Conservation (phyloP, 2,888 invertebrate species). For the Lutraria lutraria region DNA sequence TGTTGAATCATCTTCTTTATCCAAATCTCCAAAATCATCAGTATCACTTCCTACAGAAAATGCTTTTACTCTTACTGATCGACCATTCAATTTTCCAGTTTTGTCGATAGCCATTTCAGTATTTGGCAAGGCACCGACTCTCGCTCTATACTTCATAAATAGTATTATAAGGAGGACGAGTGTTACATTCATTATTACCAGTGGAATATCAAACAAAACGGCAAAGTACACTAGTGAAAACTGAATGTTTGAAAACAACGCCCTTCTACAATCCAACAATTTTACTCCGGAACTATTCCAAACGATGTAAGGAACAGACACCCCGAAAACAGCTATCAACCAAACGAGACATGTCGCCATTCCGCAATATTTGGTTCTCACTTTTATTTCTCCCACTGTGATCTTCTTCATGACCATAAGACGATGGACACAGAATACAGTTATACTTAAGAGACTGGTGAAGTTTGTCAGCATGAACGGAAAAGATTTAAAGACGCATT, state of each 20-base stretch:
- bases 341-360: background rate
- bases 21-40: background rate
- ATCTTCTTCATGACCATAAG: conserved; percentile 16
- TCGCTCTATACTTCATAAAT: conserved; percentile 23
- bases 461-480: conserved; percentile 39
- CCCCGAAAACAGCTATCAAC: background rate
- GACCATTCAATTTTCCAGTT: background rate
- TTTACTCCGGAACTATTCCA: conserved; percentile 14
- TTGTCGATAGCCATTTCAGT: background rate
- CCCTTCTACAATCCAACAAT: conserved; percentile 32
- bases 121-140: background rate
- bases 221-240: background rate
- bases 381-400: background rate
- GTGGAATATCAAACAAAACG: conserved; percentile 36
- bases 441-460: conserved; percentile 34
- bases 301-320: conserved; percentile 26
- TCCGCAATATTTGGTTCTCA: background rate
- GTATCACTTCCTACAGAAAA: background rate
- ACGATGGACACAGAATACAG: conserved; percentile 35
- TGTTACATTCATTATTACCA: conserved; percentile 29
- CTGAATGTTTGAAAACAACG: conserved; percentile 23
- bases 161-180: background rate
- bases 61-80: background rate
- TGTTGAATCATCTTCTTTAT: background rate
- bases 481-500: conserved; percentile 36